A percentile compares a stretch with the other conserved stretches of the same genome.
Conservation (phyloP, 2,113 vertebrate species). For the Antechinus flavipes region DNA sequence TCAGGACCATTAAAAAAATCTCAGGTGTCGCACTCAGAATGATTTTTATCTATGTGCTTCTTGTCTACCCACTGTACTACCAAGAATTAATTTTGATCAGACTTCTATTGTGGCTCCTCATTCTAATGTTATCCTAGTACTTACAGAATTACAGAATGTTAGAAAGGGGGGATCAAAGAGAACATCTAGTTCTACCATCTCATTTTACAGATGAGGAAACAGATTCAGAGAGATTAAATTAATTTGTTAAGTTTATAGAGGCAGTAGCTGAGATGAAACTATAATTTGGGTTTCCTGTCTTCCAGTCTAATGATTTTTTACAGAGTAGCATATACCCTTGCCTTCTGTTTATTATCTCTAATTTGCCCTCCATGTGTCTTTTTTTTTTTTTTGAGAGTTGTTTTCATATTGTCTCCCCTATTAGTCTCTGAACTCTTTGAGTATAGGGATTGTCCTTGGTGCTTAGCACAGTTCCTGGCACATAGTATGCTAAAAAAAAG, state of each 20-base stretch:
- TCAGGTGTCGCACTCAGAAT: constrained; percentile 1
- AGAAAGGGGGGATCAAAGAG: constrained; percentile 20
- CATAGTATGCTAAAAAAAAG: not conserved
- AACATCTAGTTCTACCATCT: constrained; percentile 15
- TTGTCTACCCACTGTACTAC: not conserved
- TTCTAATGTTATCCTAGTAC: constrained; percentile 1
- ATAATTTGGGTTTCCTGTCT: not conserved
- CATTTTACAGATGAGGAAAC: constrained; percentile 21
- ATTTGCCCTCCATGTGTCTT: not conserved
- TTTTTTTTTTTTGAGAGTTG: not conserved
- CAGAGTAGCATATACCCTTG: not conserved
- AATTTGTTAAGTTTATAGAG: not conserved
- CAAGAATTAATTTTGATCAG: constrained; percentile 12
- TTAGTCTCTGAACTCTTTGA: not conserved
- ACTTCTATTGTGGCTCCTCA: not conserved
- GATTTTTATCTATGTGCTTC: constrained; percentile 12
- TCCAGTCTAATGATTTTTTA: not conserved
- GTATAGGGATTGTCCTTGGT: not conserved
- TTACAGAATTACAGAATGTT: constrained; percentile 5
- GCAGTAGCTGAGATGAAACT: not conserved
- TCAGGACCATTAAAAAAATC: constrained; percentile 45
- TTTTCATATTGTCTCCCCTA: not conserved
- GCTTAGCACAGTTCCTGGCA: not conserved
- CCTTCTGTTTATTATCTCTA: not conserved
- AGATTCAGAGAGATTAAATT: constrained; percentile 7